Evolutionary conservation across 2,797 vertebrate genomes (phyloP), one percentile per base, ranked within the genome.

Genomic region (Paramormyrops hopkinsi): DNA sequence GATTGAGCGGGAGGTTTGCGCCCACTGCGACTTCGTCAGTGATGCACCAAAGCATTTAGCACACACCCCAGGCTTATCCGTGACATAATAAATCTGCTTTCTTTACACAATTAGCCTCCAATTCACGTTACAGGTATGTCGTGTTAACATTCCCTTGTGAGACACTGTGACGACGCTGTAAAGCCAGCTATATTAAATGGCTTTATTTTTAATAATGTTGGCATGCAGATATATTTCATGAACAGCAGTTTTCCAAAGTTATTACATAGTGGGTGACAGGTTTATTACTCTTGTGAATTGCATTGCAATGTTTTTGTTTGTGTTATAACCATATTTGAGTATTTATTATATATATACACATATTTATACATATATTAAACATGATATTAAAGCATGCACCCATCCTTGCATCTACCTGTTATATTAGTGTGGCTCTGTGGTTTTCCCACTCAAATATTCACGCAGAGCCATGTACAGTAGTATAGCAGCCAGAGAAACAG

Each of bases 1-100:
- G 90, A 90, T 17, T 86, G 89, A 88, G 89, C 90, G 89, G 91
- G 85, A 90, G 90, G 89, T 88, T 53, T 86, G 88, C 90, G 86
- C 46, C 83, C 89, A 85, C 25, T 90, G 84, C 91, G 92, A 88
- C 89, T 90, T 88, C 90, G 89, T 89, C 90, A 89, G 73, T 73
- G 87, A 62, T 90, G 51, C 89, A 89, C 87, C 69, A 90, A 89
- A 91, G 59, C 83, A 88, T 87, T 86, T 88, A 90, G 83, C 76
- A 82, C 85, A 88, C n/a, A 44, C 56, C 14, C 65, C 89, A 65
- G 44, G 85, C 86, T 88, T 51, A 65, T 65, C 50, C 73, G 59
- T n/a, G 84, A 62, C 41, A 79, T 54, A 56, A 50, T 51, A 37
- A 53, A 37, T 90, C 48, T 56, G 11, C 17, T 50, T 73, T 54